Base-by-base conservation (phyloP, 35 echinoderm and acorn worm genomes). In the Diadema setosum region DNA sequence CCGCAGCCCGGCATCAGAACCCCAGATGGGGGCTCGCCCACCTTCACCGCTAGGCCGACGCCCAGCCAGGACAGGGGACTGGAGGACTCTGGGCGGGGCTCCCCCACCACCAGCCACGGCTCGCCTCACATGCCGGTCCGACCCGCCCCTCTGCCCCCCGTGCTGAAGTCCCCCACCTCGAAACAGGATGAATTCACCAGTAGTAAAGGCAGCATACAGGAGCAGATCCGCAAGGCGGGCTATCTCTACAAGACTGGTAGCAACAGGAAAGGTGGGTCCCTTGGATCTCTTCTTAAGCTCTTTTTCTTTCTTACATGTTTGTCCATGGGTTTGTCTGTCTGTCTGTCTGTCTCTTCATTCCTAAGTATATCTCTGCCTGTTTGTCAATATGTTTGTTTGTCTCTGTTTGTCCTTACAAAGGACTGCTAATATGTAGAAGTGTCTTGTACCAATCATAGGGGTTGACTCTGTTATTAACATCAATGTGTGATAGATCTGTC, bases 231-330 rank as follows among this genome's bases (percentile, higher is more conserved):
- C n/a, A 78, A 86, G 24, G 69, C 82, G 15, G 88, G 93, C 12
- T 91, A 83, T 40, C 56, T 94, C 31, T 85, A 81, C 48, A 94
- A 94, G 82, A 94, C 93, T 39, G 93, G 92, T 3, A 94, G 88
- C 76, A 94, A 86, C 39, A 90, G 88, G 60, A 94, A 60, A 86
- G 93, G 93, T 90, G 46, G 44, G 46, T 5, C n/a, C n/a, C n/a
- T n/a, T n/a, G n/a, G n/a, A n/a, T n/a, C n/a, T n/a, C n/a, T n/a
- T n/a, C n/a, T n/a, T n/a, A n/a, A n/a, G n/a, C n/a, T n/a, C n/a
- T n/a, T n/a, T n/a, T n/a, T n/a, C n/a, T n/a, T n/a, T n/a, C n/a
- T n/a, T n/a, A n/a, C n/a, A n/a, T n/a, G n/a, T n/a, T n/a, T n/a
- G n/a, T n/a, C n/a, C n/a, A n/a, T n/a, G n/a, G n/a, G n/a, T n/a